Conservation (phyloP, 2,113 vertebrate genomes). For the Mus spicilegus region DNA sequence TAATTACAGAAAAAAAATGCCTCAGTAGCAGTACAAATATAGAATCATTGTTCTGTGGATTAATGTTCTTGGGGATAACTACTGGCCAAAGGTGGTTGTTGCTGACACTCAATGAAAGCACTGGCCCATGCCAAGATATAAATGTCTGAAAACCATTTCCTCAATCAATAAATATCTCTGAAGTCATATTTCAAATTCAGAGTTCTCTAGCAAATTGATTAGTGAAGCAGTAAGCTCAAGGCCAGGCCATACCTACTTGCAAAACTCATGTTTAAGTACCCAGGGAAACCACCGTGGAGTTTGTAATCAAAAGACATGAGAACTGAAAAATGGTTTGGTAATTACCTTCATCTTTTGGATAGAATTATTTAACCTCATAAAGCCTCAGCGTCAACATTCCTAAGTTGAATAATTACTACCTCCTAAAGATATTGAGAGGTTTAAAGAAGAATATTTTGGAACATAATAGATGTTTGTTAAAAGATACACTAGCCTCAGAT, state of each 20-base stretch:
- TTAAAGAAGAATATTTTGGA: conserved; percentile 1
- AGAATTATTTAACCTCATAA: conserved; percentile 10
- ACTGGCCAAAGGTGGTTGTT: background rate
- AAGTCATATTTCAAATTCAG: background rate
- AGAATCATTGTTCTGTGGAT: background rate
- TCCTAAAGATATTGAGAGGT: background rate
- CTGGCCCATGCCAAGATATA: background rate
- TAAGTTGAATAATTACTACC: background rate
- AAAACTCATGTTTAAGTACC: conserved; percentile 36
- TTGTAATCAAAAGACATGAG: background rate
- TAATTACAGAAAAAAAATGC: conserved; percentile 53
- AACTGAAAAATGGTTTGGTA: background rate
- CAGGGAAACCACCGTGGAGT: background rate
- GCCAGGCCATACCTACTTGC: background rate
- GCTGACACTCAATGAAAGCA: background rate
- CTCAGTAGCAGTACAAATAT: background rate
- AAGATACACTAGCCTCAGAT: background rate
- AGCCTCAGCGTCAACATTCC: background rate
- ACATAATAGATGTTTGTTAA: background rate
- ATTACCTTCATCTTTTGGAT: background rate
- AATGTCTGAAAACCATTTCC: background rate
- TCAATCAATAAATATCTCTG: conserved; percentile 21
- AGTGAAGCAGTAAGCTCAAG: background rate
- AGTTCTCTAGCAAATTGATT: background rate
- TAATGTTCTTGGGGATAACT: background rate